phyloP scores from a whole-genome alignment of 2,797 vertebrate species.

The Babyrousa celebensis region DNA sequence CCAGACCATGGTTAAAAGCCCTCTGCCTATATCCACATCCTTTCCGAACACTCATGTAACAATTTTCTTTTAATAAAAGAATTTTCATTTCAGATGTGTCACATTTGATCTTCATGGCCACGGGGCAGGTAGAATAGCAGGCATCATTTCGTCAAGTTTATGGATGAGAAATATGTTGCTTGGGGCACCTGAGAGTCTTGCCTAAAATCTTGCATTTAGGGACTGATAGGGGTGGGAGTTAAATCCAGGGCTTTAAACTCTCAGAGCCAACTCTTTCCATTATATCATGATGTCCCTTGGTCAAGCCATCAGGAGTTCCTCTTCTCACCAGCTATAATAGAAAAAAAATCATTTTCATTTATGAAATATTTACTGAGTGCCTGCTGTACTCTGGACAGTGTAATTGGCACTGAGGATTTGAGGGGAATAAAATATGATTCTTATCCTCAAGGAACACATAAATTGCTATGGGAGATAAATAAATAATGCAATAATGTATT shows the following conservation, averaged over 20 bases:
- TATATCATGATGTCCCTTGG: too few species aligned
- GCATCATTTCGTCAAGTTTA: background rate
- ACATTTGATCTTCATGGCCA: background rate
- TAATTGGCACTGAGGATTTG: background rate
- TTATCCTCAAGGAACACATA: background rate
- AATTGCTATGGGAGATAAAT: slow-evolving; percentile 18
- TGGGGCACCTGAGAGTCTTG: background rate
- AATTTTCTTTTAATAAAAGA: slow-evolving; percentile 20
- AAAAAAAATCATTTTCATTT: slow-evolving; percentile 25
- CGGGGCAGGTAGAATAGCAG: background rate
- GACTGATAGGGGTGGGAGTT: background rate
- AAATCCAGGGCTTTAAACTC: background rate
- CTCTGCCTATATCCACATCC: background rate
- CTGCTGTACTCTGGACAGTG: background rate
- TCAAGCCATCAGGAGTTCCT: background rate
- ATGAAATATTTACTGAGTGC: background rate
- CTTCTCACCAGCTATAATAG: background rate
- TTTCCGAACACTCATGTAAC: background rate
- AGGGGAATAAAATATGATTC: slow-evolving; percentile 25
- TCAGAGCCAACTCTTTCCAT: background rate
- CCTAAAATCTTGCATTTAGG: background rate
- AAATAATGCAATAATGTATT: background rate
- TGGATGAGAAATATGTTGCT: background rate
- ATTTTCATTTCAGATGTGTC: background rate
- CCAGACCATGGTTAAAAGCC: background rate